Evolutionary conservation across 1,140 invertebrate genomes (phyloP), one percentile per base, ranked within the genome.

Genomic region (Armadillidium nasatum): DNA sequence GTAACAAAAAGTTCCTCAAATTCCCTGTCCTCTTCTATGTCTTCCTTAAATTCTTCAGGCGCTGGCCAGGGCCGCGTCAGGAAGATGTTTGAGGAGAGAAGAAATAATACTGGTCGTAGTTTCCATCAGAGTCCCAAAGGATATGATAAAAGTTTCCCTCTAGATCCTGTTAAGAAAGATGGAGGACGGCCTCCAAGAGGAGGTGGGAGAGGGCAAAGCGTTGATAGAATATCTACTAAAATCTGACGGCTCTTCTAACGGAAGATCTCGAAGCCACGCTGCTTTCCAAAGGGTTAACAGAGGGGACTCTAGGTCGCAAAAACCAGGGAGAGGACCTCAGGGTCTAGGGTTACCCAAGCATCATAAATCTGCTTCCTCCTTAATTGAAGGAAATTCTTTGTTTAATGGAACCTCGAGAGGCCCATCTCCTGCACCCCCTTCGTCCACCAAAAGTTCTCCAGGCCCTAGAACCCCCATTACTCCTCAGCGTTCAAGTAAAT

Each of bases 81-180:
- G 82, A 83, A 83, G 79, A 76, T 82, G 76, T 83, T 81, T 70
- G 78, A 78, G 67, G 80, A 82, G 43, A 74, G 81, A 19, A 54
- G 78, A 10, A 74, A 23, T 10, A 78, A 78, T 23, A 33, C 44
- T 44, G 6, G 33, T 33, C 72, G 19, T 66, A 74, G 76, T 10
- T 73, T 68, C 46, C 73, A 71, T 46, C 66, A 73, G 46, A 82
- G 81, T 22, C 82, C 82, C 15, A 78, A 82, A 11, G 82, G 82
- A 2, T 81, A 82, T 76, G 82, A 83, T 74, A 83, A 83, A 76
- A 83, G 82, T 60, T 83, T 82, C 71, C 82, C 82, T 22, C 75
- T 83, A 13, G 74, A 77, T 7, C 82, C 82, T 9, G 79, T 83
- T 10, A 75, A 79, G 21, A 50, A 45, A 19, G 19, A 50, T 54